phyloP scores from a whole-genome alignment of 1,140 invertebrate species.

The Gryon sp. region DNA sequence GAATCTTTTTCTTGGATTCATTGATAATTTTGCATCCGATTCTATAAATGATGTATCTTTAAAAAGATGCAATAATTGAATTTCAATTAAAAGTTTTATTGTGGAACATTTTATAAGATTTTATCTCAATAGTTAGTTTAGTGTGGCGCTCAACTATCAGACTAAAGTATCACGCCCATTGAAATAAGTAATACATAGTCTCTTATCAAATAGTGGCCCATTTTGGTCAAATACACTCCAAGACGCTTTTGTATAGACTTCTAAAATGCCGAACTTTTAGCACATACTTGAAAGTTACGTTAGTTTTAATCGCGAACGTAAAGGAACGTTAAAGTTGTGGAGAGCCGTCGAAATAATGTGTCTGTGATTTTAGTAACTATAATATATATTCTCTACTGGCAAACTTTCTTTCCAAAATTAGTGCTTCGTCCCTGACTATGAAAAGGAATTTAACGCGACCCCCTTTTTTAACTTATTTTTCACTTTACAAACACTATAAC shows the following conservation, averaged over 20 bases:
- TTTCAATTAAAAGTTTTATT: conserved; percentile 11
- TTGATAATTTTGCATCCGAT: too few species aligned
- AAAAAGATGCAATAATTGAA: conserved; percentile 1
- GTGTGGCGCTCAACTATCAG: conserved; percentile 2
- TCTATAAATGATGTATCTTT: too few species aligned
- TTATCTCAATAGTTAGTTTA: neutral
- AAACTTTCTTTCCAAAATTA: conserved; percentile 48
- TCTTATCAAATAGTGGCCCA: conserved; percentile 29
- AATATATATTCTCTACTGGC: conserved; percentile 30
- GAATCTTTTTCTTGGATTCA: too few species aligned
- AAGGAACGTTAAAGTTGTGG: conserved; percentile 31
- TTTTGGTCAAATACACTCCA: conserved; percentile 25
- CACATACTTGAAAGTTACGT: conserved; percentile 54
- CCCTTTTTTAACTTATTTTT: conserved; percentile 33
- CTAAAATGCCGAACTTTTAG: conserved; percentile 45
- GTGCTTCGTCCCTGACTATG: conserved; percentile 16
- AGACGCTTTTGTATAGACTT: conserved; percentile 30
- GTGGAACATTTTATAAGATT: conserved; percentile 1
- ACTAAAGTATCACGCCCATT: conserved; percentile 18
- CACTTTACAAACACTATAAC: conserved; percentile 37
- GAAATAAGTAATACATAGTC: conserved; percentile 28
- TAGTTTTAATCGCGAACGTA: conserved; percentile 45
- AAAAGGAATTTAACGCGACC: conserved; percentile 43
- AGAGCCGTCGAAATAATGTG: conserved; percentile 40
- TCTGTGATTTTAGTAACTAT: conserved; percentile 46